Evolutionary conservation across 2,888 invertebrate species (phyloP).

Genomic region (Agonopterix alstromeriana): DNA sequence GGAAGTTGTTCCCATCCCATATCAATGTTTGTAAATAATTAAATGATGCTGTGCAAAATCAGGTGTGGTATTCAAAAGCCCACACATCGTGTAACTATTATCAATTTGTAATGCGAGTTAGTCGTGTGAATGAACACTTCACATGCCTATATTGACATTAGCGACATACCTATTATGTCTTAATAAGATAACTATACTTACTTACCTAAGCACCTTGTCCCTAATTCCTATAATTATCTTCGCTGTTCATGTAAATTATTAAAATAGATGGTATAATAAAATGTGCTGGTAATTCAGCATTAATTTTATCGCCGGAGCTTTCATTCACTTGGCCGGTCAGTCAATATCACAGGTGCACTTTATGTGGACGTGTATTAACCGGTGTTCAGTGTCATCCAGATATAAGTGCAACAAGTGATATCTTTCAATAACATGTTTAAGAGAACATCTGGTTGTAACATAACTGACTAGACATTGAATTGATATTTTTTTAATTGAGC

Average conservation of each 20-base stretch:
- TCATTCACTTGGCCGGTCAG: slow-evolving; percentile 44
- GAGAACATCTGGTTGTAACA: neutral
- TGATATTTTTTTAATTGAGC: no score
- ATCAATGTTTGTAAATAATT: no score
- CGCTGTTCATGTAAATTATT: no score
- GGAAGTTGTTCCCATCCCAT: no score
- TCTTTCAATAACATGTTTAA: neutral
- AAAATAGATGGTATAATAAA: no score
- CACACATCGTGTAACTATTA: neutral
- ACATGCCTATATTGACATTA: neutral
- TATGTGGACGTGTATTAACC: slow-evolving; percentile 37
- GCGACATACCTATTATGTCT: no score
- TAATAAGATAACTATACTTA: no score
- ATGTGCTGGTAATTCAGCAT: slow-evolving; percentile 16
- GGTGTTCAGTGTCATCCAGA: neutral
- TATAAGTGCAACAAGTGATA: neutral
- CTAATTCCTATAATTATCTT: no score
- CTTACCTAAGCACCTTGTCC: no score
- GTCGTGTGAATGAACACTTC: neutral
- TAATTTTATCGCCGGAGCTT: slow-evolving; percentile 40
- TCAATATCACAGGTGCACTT: slow-evolving; percentile 39
- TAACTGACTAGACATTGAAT: no score
- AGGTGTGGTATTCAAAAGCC: no score
- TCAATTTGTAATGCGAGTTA: slow-evolving; percentile 3
- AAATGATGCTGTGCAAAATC: no score